phyloP scores from a whole-genome alignment of 2,888 invertebrate genomes.

The Drosophila borborema region DNA sequence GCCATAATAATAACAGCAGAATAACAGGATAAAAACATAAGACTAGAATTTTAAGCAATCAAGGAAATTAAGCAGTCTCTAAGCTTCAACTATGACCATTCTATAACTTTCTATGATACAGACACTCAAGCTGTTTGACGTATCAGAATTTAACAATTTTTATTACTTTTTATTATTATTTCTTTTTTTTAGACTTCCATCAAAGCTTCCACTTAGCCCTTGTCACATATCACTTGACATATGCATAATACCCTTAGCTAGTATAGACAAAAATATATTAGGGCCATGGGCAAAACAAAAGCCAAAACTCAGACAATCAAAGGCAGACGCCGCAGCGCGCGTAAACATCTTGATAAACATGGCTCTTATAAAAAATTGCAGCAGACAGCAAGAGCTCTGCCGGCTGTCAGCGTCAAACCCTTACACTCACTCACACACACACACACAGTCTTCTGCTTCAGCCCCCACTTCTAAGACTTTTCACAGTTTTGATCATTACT shows the following conservation, averaged over 20 bases:
- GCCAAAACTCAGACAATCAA: slow-evolving; percentile 23
- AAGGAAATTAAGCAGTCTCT: no score
- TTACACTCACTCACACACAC: not conserved
- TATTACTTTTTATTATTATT: no score
- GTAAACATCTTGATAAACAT: slow-evolving; percentile 28
- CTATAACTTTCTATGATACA: no score
- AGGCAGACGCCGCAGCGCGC: slow-evolving; percentile 11
- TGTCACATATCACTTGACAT: slow-evolving; percentile 3
- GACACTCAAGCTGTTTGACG: no score
- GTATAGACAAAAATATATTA: not conserved
- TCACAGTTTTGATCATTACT: slow-evolving; percentile 11
- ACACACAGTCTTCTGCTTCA: not conserved
- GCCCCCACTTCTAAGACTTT: not conserved
- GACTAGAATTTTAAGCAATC: not conserved
- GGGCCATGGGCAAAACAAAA: slow-evolving; percentile 8
- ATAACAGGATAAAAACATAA: not conserved
- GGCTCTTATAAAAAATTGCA: slow-evolving; percentile 19
- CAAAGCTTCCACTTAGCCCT: not conserved
- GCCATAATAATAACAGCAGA: no score
- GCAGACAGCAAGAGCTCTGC: not conserved
- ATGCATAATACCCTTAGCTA: not conserved
- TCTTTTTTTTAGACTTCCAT: no score
- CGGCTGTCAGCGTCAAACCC: not conserved
- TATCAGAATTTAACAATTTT: no score
- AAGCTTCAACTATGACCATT: no score